These are phyloP conservation scores for Argyrosomus japonicus DNA, from an alignment of 2,113 vertebrate genomes.

Conservation along the genomic window DNA sequence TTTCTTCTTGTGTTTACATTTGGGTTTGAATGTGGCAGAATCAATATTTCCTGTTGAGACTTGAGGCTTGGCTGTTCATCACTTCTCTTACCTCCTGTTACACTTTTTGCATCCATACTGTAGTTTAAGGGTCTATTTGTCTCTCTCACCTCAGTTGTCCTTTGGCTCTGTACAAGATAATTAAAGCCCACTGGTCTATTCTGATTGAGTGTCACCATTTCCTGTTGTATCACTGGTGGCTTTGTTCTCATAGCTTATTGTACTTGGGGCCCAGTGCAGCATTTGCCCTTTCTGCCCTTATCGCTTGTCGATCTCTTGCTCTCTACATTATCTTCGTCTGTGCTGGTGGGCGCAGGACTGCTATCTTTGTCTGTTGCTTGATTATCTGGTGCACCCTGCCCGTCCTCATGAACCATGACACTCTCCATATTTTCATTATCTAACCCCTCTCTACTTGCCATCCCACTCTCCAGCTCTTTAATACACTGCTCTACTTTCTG, in stretches of 20 bases:
- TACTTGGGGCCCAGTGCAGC: slow-evolving; percentile 15
- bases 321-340: slow-evolving; percentile 64
- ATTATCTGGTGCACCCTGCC: slow-evolving; percentile 39
- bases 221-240: slow-evolving; percentile 38
- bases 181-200: slow-evolving; percentile 25
- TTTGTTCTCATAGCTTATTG: slow-evolving; percentile 49
- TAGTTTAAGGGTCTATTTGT: not conserved
- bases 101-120: not conserved
- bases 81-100: slow-evolving; percentile 1
- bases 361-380: slow-evolving; percentile 54
- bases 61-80: slow-evolving; percentile 6
- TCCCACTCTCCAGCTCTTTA: slow-evolving; percentile 43
- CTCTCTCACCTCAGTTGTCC: slow-evolving; percentile 12
- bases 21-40: slow-evolving; percentile 42
- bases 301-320: slow-evolving; percentile 57
- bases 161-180: slow-evolving; percentile 11
- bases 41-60: slow-evolving; percentile 38
- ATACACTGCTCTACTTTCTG: slow-evolving; percentile 50
- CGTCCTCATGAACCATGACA: slow-evolving; percentile 9
- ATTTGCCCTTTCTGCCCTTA: slow-evolving; percentile 66
- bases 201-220: slow-evolving; percentile 51
- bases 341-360: slow-evolving; percentile 30
- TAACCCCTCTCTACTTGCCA: slow-evolving; percentile 47
- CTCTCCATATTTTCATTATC: slow-evolving; percentile 56
- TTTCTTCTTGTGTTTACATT: slow-evolving; percentile 56